Evolutionary conservation across 2,797 vertebrate species (phyloP), one percentile per base, ranked within the genome.

Genomic region (Menidia menidia): DNA sequence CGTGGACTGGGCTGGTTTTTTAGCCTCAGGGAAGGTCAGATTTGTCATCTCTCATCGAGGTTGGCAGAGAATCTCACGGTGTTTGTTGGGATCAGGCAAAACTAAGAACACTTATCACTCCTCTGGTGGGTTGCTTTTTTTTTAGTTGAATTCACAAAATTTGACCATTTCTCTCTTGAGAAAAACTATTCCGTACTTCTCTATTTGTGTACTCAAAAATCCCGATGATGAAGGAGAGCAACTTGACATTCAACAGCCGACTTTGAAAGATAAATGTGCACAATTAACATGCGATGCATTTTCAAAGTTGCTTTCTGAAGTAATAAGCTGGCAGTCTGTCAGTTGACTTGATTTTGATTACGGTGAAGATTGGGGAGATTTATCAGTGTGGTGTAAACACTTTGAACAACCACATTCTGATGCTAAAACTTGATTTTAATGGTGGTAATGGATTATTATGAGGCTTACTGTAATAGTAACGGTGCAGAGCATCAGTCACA

Each of bases 401-500:
- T 82, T 64, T 54, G 19, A n/a, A 11, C 1, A 1, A 63, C 12
- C 35, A 30, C 2, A 3, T 61, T 57, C 77, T 72, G 10, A 43
- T 41, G 47, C 50, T 69, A 30, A 75, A 80, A 78, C 65, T 77
- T 82, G n/a, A 71, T 81, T 77, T 71, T 53, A 45, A 70, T 45
- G 8, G 68, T 57, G 39, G 71, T 81, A 78, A 88, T 84, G 77
- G 68, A 63, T 80, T 68, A 67, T 78, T 68, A 83, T 55, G 74
- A 86, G 64, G 42, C 63, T 15, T 47, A 51, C 73, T 68, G 55
- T 64, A 73, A 75, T 48, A 57, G 76, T 69, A 61, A 65, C 19
- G n/a, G 64, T 32, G 52, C 80, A 53, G 57, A 67, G 68, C 78
- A 82, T 78, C 74, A 78, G 84, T 74, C 68, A 10, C 80, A 85